Base-by-base conservation (phyloP, 2,113 vertebrate genomes). In the Struthio camelus region DNA sequence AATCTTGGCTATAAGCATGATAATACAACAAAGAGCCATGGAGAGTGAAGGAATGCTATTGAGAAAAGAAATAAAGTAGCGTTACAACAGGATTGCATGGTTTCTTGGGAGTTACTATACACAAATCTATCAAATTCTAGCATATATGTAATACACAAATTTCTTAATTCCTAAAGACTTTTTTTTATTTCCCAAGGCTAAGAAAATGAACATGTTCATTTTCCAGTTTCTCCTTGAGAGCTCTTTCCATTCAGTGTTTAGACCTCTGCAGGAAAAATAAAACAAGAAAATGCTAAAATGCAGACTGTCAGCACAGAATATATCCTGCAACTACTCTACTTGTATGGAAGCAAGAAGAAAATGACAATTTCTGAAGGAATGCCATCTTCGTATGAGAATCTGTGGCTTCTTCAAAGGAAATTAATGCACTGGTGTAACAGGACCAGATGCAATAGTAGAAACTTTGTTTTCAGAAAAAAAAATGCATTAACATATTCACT, bases 381-480 rank as follows among this genome's bases (percentile, higher is more conserved):
- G 67, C 20, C 51, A 91, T 95, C 91, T 94, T 85, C 62, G 34
- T 14, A 11, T 1, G 19, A 61, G 58, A 96, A 90, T 65, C 25
- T 76, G 65, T 70, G 69, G 67, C 67, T 95, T 91, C 92, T 95
- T 72, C 82, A 64, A 93, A 92, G 87, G 85, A 95, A 28, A 44
- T 75, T 93, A 75, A 54, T 80, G 24, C 72, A 71, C 9, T 70
- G 6, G 36, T 86, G 50, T 77, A 93, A 77, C 38, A 81, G 18
- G 24, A 80, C 15, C 46, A 53, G 7, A 80, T 36, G 34, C n/a
- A 92, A 90, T 8, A 88, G 17, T 27, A 92, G 48, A 76, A 76
- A 88, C 81, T 86, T 2, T 6, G 40, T 56, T 83, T 94, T 53
- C 11, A 36, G 20, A 4, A 62, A 67, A 48, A 83, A 71, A 79